Conservation (phyloP, 2,113 vertebrate genomes). For the Vicugna pacos region DNA sequence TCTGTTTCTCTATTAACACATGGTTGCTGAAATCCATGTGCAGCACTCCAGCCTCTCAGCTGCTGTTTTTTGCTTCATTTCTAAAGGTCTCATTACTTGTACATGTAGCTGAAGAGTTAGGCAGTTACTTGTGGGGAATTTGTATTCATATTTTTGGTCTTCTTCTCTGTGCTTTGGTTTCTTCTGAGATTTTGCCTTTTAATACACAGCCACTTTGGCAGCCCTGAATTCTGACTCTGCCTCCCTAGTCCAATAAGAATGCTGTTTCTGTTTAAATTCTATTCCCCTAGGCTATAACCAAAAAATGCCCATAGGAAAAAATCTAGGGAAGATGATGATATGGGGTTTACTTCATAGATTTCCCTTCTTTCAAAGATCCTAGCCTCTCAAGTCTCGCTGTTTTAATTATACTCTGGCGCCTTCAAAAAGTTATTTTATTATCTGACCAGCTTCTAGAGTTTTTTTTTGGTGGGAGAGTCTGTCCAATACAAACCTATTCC, state of each 20-base stretch:
- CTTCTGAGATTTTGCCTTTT: neutral
- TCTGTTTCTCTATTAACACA: neutral
- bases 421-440: constrained; percentile 10
- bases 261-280: constrained; percentile 11
- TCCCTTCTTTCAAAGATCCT: neutral
- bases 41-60: neutral
- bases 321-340: neutral
- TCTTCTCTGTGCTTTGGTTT: constrained; percentile 3
- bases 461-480: neutral
- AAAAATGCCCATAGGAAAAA: neutral
- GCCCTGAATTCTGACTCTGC: neutral
- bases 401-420: neutral
- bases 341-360: neutral
- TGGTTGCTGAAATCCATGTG: neutral
- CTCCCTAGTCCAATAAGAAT: neutral
- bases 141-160: neutral
- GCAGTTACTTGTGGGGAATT: neutral
- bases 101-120: neutral
- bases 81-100: neutral
- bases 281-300: neutral
- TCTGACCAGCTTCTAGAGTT: neutral
- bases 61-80: neutral
- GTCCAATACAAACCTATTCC: neutral
- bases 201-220: neutral
- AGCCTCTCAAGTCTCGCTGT: neutral